Evolutionary conservation across 2,113 vertebrate genomes (phyloP).

Genomic region (Mugil cephalus): DNA sequence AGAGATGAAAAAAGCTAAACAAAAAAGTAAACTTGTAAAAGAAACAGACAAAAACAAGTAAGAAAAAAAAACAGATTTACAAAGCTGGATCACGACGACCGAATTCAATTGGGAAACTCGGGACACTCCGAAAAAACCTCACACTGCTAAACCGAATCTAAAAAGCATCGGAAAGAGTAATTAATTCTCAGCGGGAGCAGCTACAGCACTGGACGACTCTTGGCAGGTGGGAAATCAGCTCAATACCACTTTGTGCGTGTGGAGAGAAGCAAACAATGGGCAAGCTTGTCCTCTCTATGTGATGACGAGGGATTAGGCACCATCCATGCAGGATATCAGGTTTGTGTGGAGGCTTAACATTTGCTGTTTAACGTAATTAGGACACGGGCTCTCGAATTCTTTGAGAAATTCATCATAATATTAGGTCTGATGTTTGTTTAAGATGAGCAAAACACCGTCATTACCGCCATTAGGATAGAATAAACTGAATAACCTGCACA

Average conservation of each 20-base stretch:
- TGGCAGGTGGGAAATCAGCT: constrained; percentile 7
- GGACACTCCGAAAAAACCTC: neutral
- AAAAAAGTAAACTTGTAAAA: neutral
- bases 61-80: neutral
- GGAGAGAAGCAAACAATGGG: constrained; percentile 47
- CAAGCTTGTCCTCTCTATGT: constrained; percentile 30
- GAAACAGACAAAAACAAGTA: no score
- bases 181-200: constrained; percentile 22
- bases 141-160: constrained; percentile 3
- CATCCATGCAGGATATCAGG: constrained; percentile 20
- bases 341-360: constrained; percentile 20
- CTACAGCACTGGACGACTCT: constrained; percentile 21
- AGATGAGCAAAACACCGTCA: no score
- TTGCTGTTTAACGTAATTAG: constrained; percentile 26
- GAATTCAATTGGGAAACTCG: constrained; percentile 2
- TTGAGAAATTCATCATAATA: neutral
- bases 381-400: neutral
- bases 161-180: neutral
- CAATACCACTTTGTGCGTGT: constrained; percentile 10
- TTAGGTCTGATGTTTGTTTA: neutral
- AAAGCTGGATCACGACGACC: neutral
- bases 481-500: neutral
- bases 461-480: no score
- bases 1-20: neutral
- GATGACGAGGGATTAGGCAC: constrained; percentile 47